Percentiles rank a stretch among this genome's conserved stretches.
Evolutionary conservation across 2,888 invertebrate species (phyloP).

Genomic region (Nysson spinosus): DNA sequence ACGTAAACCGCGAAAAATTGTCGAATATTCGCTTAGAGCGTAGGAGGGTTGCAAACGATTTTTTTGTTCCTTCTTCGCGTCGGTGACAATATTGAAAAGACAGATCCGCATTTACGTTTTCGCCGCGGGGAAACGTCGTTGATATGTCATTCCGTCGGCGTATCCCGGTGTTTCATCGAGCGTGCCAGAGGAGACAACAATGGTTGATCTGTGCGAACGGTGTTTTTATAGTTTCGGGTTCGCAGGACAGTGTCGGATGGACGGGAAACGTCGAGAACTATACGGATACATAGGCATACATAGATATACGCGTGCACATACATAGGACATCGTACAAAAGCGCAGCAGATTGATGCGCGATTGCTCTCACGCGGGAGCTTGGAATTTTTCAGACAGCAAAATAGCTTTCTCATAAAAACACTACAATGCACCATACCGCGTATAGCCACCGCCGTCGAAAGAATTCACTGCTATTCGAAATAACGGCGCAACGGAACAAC

Average conservation of each 20-base stretch:
- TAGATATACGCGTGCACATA: too few species aligned
- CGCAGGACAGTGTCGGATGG: constrained; percentile 23
- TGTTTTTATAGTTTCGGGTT: constrained; percentile 55
- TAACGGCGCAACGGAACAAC: constrained; percentile 13
- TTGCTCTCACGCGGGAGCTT: constrained; percentile 48
- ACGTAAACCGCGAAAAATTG: not conserved
- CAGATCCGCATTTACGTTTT: constrained; percentile 29
- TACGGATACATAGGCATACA: too few species aligned
- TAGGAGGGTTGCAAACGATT: not conserved
- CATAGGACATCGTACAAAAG: constrained; percentile 52
- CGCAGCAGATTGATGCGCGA: constrained; percentile 58
- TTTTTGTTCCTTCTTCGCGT: not conserved
- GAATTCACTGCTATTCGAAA: constrained; percentile 10
- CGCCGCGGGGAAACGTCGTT: constrained; percentile 24
- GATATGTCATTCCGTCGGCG: constrained; percentile 41
- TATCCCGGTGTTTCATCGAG: constrained; percentile 34
- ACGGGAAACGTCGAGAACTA: constrained; percentile 16
- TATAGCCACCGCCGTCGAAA: not conserved
- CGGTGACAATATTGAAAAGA: constrained; percentile 23
- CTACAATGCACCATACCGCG: constrained; percentile 14
- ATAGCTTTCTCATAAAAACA: constrained; percentile 50
- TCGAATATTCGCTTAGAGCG: not conserved
- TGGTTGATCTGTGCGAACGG: constrained; percentile 53
- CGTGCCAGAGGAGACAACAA: constrained; percentile 41
- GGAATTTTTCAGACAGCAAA: constrained; percentile 53